A percentile compares a stretch with the other conserved stretches of the same genome.
Evolutionary conservation across 2,888 invertebrate species (phyloP).

Genomic region (Pristionchus exspectatus): DNA sequence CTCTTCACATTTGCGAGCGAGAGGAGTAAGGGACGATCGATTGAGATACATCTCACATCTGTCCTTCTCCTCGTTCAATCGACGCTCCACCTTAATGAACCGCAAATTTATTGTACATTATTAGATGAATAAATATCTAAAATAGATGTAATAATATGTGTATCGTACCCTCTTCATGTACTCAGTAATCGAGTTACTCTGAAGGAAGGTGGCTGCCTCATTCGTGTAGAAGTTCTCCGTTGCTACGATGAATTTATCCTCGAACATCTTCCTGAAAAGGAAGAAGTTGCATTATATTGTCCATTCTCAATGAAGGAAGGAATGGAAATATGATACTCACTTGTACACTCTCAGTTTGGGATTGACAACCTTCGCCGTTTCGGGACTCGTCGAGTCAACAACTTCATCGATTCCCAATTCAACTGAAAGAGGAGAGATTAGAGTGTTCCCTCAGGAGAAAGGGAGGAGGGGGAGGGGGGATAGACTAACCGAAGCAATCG

Average conservation of each 20-base stretch:
- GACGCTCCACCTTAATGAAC: slow-evolving; percentile 88
- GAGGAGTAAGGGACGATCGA: slow-evolving; percentile 90
- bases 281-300: not conserved
- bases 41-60: slow-evolving; percentile 95
- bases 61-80: slow-evolving; percentile 93
- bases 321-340: slow-evolving; percentile 9
- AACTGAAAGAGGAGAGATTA: slow-evolving; percentile 68
- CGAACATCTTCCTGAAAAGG: slow-evolving; percentile 85
- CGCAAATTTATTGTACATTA: not conserved
- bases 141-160: not conserved
- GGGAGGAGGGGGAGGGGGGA: not conserved
- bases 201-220: slow-evolving; percentile 94
- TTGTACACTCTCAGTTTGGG: slow-evolving; percentile 75
- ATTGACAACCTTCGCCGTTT: slow-evolving; percentile 50
- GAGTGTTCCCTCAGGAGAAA: not conserved
- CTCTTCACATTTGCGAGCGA: slow-evolving; percentile 93
- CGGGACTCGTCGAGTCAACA: slow-evolving; percentile 84
- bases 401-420: slow-evolving; percentile 92
- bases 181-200: slow-evolving; percentile 96
- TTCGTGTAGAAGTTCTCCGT: slow-evolving; percentile 94
- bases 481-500: slow-evolving; percentile 88
- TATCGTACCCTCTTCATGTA: slow-evolving; percentile 93
- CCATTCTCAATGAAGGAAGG: not conserved
- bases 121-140: too few relatives aligned
- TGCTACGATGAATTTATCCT: slow-evolving; percentile 93